Base-by-base conservation (phyloP, 2,888 invertebrate species). In the Macrosiphum euphorbiae region DNA sequence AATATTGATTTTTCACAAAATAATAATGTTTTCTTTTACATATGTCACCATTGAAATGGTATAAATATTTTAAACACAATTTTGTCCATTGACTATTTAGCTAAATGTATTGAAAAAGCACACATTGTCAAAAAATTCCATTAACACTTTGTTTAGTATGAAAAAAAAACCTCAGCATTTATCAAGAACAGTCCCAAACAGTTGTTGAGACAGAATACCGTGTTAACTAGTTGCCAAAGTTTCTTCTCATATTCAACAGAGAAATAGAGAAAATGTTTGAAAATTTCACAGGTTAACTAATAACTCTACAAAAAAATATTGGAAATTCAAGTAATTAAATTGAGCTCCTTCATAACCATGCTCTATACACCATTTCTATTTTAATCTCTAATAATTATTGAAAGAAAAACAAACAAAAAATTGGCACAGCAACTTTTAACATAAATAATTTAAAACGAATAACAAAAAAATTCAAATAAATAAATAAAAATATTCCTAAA, bases 391-490 rank as follows among this genome's bases (percentile, higher is more conserved):
- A 78, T 87, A 35, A 61, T 93, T 44, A 10, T 41, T 87, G 41
- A 61, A 41, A 55, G 50, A 86, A 94, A 93, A 58, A 78, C 78
- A 78, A 78, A 78, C 78, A 35, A 93, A 58, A 89, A 90, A 90
- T 94, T 94, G 94, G 94, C 94, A 94, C 94, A 90, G 90, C 47
- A 90, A 61, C 67, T 90, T 90, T 67, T 61, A 7, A 94, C 61
- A 87, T 94, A 94, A 94, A 94, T 90, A 94, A 94, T 94, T 94
- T 94, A 90, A 93, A 94, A 89, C n/a, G n/a, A 90, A 87, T 90
- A 94, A 90, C 94, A 87, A 93, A 93, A 93, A 87, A 89, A 58
- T 13, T n/a, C 1, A 88, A 93, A 88, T 85, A 93, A 93, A 90
- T 90, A 85, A 94, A 90, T 94, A 94, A 67, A 94, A 94, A 67